Base-by-base conservation (phyloP, 2,888 invertebrate genomes). In the Nebria brevicollis region DNA sequence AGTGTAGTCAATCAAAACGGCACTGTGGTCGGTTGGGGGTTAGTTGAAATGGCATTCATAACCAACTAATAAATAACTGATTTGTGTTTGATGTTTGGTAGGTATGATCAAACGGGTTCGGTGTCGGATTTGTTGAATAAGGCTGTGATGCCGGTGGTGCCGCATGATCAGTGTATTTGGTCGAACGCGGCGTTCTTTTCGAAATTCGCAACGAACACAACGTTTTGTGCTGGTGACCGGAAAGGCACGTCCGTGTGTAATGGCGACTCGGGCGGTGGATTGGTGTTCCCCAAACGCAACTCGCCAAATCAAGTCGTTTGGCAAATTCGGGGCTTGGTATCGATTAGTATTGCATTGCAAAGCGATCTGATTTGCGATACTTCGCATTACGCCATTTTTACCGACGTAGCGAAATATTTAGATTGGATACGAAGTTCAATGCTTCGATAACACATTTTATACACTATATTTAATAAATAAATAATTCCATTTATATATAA, bases 181-280 rank as follows among this genome's bases (percentile, higher is more conserved):
- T 92, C 92, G 0, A 91, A 91, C 87, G 91, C 91, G 83, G 91
- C 92, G 76, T 93, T 93, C 89, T 93, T 91, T 86, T 90, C 91
- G 0, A 88, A 91, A 66, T 93, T 92, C 86, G 92, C 92, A 0
- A 91, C 91, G 0, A 90, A 91, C 0, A 91, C 89, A 84, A 92
- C 92, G 0, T 93, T 87, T 83, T 90, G 90, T 83, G 90, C 90
- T 2, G 90, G 90, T 13, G 90, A 88, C 83, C 84, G 86, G 83
- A 90, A 90, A 83, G 90, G 90, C 83, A 92, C 92, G 0, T 92
- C 92, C 0, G 92, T 92, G 0, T 93, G 93, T 86, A 89, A 89
- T 76, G 89, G 89, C 0, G 89, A 90, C 84, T 89, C 89, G 4
- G 89, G 89, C 0, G 89, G 89, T 5, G 89, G 89, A 0, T 86